Evolutionary conservation across 2,797 vertebrate species (phyloP).

Genomic region (Amazonetta brasiliensis): DNA sequence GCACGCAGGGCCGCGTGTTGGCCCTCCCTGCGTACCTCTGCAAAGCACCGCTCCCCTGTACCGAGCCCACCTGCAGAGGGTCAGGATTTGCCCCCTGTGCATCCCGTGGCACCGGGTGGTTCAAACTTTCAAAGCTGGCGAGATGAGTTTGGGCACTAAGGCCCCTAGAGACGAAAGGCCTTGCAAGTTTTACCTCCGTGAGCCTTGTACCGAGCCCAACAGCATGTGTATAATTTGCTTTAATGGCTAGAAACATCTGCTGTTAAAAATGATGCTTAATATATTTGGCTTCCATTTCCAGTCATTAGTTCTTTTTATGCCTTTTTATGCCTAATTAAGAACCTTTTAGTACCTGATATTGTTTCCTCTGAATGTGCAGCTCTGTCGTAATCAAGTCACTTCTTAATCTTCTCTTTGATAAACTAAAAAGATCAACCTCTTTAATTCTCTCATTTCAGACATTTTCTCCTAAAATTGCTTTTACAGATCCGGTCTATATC

Average conservation of each 20-base stretch:
- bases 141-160: not conserved
- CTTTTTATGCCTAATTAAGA: conserved; percentile 71
- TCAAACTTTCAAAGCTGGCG: not conserved
- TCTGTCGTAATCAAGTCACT: conserved; percentile 66
- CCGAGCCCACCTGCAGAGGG: not conserved
- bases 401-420: conserved; percentile 72
- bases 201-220: conserved; percentile 55
- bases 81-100: not conserved
- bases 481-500: not conserved
- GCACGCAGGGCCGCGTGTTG: not conserved
- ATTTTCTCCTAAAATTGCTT: conserved; percentile 32
- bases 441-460: conserved; percentile 46
- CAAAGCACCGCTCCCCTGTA: not conserved
- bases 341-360: conserved; percentile 72
- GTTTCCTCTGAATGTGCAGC: conserved; percentile 60
- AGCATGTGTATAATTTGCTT: conserved; percentile 53
- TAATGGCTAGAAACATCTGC: conserved; percentile 71
- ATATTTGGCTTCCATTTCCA: conserved; percentile 69
- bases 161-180: not conserved
- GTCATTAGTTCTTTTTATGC: conserved; percentile 68
- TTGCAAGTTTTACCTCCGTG: conserved; percentile 2
- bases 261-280: conserved; percentile 72
- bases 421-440: conserved; percentile 53
- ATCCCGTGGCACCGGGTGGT: too few relatives aligned
- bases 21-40: accelerated